Evolutionary conservation across 1,140 invertebrate genomes (phyloP), one percentile per base, ranked within the genome.

Genomic region (Megathymus violae): DNA sequence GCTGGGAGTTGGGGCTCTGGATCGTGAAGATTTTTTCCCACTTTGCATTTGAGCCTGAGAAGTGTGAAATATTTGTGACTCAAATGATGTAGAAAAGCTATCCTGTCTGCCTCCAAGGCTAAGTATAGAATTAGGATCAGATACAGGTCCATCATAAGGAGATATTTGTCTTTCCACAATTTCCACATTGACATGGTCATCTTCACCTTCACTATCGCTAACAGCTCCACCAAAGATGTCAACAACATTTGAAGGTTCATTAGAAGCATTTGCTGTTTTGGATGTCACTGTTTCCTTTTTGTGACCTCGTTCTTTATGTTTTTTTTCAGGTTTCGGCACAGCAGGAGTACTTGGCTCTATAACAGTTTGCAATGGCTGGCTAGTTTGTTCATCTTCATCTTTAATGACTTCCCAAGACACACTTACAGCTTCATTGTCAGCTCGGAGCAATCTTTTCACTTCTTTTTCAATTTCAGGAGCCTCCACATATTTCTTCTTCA

Each of bases 381-480:
- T 11, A 15, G 40, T 2, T 43, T 93, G 92, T 61, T 97, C 96
- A 72, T 97, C 96, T 80, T 98, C 97, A 82, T 98, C 97, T 70
- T 95, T 96, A 25, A 99, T 95, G 0, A 99, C 95, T 87, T 99
- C 98, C 95, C 96, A 99, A 56, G 96, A 96, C 0, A 99, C 96
- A 76, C 94, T 94, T 1, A 96, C 95, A 6, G 98, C 97, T 82
- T 98, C 97, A 83, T 97, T 97, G 85, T 99, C 98, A n/a, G 95
- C 95, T 71, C 97, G 93, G 9, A 99, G 93, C 13, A 99, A 90
- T 56, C 97, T 92, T 85, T 99, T 98, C 0, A 97, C 95, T 93
- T 99, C 98, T 88, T 99, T 99, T 84, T 99, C 98, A 72, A 99
- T 98, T 92, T 99, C 98, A 0, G 98, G 98, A 43, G 97, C 97